These are phyloP conservation scores for Oreotrochilus melanogaster DNA, from an alignment of 2,113 vertebrate species.

Conservation along the genomic window DNA sequence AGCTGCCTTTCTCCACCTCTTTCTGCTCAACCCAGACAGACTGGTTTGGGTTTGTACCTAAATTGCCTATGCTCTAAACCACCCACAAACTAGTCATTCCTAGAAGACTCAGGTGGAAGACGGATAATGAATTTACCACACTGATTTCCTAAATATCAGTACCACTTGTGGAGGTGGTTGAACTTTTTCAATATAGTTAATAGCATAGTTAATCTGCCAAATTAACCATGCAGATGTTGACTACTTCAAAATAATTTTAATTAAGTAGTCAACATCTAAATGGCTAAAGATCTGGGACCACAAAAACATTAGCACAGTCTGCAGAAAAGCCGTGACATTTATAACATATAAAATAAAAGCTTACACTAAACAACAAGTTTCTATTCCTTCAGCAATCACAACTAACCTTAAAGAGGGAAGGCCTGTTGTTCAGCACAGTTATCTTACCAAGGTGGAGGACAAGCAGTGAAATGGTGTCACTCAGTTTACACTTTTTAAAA, in stretches of 20 bases:
- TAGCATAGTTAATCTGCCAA: neutral
- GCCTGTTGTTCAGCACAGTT: neutral
- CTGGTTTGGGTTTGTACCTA: neutral
- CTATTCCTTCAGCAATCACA: neutral
- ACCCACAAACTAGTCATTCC: neutral
- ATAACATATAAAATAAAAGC: neutral
- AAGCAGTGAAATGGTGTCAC: neutral
- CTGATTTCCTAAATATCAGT: neutral
- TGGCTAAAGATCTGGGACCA: neutral
- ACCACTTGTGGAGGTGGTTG: neutral
- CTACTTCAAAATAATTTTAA: neutral
- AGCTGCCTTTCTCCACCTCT: neutral
- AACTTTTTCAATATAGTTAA: neutral
- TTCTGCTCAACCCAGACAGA: neutral
- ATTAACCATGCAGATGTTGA: neutral
- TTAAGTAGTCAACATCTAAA: neutral
- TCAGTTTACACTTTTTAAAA: neutral
- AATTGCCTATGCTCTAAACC: neutral
- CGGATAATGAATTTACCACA: neutral
- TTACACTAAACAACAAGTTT: neutral
- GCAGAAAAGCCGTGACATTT: neutral
- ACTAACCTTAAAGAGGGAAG: neutral
- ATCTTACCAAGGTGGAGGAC: neutral
- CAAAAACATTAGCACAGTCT: neutral
- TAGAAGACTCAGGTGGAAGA: neutral